These are phyloP conservation scores for Biston betularia DNA, from an alignment of 2,888 invertebrate genomes.

Conservation along the genomic window DNA sequence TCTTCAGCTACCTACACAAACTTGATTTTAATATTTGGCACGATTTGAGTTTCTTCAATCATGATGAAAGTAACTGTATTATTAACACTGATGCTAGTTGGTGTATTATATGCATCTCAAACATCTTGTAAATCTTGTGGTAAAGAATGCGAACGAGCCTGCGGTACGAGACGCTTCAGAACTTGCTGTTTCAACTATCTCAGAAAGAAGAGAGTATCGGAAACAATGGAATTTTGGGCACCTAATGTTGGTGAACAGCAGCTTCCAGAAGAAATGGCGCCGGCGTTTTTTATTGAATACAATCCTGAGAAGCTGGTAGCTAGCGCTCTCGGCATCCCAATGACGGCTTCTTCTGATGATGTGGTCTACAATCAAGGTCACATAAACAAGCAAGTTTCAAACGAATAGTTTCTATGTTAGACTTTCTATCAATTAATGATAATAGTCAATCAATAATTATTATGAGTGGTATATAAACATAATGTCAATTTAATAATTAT, in stretches of 20 bases:
- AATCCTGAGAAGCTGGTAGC: constrained; percentile 16
- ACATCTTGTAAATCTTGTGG: constrained; percentile 88
- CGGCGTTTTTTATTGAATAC: constrained; percentile 20
- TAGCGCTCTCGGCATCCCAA: neutral
- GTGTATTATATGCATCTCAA: constrained; percentile 68
- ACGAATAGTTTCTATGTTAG: neutral
- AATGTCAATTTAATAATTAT: too few species aligned
- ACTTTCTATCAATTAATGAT: neutral
- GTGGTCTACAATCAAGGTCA: constrained; percentile 5
- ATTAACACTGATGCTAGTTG: constrained; percentile 12
- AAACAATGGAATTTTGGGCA: constrained; percentile 46
- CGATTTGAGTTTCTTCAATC: neutral
- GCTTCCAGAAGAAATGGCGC: neutral
- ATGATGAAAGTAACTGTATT: constrained; percentile 20
- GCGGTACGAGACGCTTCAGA: constrained; percentile 88
- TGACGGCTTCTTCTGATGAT: constrained; percentile 1
- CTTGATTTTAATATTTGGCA: neutral
- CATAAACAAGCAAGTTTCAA: neutral
- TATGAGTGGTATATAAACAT: too few species aligned
- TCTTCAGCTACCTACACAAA: neutral
- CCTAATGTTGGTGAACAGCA: constrained; percentile 7
- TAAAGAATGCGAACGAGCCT: constrained; percentile 87
- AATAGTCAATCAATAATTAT: neutral
- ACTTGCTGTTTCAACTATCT: constrained; percentile 90
- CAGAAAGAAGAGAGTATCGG: constrained; percentile 81